Evolutionary conservation across 2,888 invertebrate genomes (phyloP), one percentile per base, ranked within the genome.

Genomic region (Sarcophaga caerulescens): DNA sequence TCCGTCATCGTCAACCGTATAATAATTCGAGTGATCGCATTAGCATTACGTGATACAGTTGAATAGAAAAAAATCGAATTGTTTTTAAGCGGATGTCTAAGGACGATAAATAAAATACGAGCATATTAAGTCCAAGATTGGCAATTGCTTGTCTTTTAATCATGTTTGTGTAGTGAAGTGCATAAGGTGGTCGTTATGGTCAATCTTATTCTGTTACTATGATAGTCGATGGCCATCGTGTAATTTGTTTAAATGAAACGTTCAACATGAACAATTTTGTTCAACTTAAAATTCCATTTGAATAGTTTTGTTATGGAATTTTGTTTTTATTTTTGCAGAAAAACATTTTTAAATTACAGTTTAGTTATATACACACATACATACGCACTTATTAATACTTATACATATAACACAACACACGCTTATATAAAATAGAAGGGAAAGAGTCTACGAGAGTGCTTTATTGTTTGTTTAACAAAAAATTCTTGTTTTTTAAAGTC

Each of bases 391-490:
- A n/a, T n/a, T n/a, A n/a, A n/a, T n/a, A n/a, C n/a, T n/a, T n/a
- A n/a, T n/a, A n/a, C n/a, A n/a, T n/a, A n/a, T n/a, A n/a, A n/a
- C n/a, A n/a, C n/a, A 44, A 25, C 14, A 63, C 23, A 25, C 35
- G 0, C 35, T 8, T 35, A 1, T 10, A n/a, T n/a, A n/a, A n/a
- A n/a, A n/a, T n/a, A 35, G 10, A 35, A 35, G 35, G 35, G 35
- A 2, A 10, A 8, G 35, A 8, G 35, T 8, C 1, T 8, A 35
- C 35, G 8, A 35, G 35, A 35, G 35, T 35, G 35, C 2, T 66
- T 44, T 5, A 70, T 70, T 52, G 47, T 70, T 70, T 17, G n/a
- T 19, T 68, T 68, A 70, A 70, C 52, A 70, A 25, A 8, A 35
- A 35, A 8, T 35, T 35, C 25, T 52, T 19, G 52, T 10, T 70